phyloP scores from a whole-genome alignment of 2,888 invertebrate species.

The Fragum sueziense region DNA sequence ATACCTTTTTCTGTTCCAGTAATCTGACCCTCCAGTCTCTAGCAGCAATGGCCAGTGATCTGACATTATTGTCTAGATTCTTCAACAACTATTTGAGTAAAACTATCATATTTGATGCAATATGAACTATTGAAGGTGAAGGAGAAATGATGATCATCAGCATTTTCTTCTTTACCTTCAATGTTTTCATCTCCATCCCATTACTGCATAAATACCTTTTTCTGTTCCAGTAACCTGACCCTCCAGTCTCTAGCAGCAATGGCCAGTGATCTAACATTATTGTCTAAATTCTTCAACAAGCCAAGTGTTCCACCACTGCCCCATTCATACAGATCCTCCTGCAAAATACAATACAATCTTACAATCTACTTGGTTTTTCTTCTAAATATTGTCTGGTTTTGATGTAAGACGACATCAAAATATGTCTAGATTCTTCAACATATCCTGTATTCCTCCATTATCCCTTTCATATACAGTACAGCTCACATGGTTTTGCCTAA shows the following conservation, averaged over 20 bases:
- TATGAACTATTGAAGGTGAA: too few relatives aligned
- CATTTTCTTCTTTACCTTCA: neutral
- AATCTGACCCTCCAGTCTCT: conserved; percentile 87
- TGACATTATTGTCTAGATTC: conserved; percentile 62
- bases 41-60: conserved; percentile 80
- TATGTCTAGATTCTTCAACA: too few relatives aligned
- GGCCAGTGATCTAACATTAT: conserved; percentile 74
- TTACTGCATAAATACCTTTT: conserved; percentile 67
- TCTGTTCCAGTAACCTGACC: conserved; percentile 83
- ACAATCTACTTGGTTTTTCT: too few relatives aligned
- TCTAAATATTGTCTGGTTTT: too few relatives aligned
- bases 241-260: conserved; percentile 86
- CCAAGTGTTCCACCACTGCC: conserved; percentile 87
- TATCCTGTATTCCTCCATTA: too few relatives aligned
- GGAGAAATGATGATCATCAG: neutral
- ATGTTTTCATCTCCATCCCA: neutral
- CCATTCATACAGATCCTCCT: conserved; percentile 94
- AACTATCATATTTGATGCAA: too few relatives aligned
- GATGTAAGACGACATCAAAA: too few relatives aligned
- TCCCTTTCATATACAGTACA: too few relatives aligned
- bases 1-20: conserved; percentile 72
- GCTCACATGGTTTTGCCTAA: too few relatives aligned
- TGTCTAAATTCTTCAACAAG: conserved; percentile 65
- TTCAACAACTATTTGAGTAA: too few relatives aligned
- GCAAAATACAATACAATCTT: too few relatives aligned